Conservation (phyloP, 23 tunicate genomes). For the Ascidia mentula region DNA sequence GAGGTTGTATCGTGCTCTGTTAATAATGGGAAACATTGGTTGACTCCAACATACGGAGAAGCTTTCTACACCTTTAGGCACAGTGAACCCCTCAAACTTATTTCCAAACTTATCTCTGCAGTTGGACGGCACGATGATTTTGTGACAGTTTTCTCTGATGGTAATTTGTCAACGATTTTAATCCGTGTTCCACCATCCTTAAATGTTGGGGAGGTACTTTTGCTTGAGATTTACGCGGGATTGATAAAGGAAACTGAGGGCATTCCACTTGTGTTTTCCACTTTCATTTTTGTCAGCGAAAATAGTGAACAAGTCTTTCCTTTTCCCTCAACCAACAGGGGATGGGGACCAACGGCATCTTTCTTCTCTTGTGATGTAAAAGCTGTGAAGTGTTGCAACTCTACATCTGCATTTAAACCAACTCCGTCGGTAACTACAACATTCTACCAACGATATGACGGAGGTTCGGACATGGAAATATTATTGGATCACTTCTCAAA, state of each 20-base stretch:
- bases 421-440: not conserved
- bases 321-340: not conserved
- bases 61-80: not conserved
- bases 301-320: too few relatives aligned
- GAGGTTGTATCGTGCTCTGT: not conserved
- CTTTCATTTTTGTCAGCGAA: not conserved
- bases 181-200: not conserved
- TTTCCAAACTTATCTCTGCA: not conserved
- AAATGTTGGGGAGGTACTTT: not conserved
- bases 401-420: not conserved
- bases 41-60: too few relatives aligned
- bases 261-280: not conserved
- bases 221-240: not conserved
- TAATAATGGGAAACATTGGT: not conserved
- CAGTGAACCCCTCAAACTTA: not conserved
- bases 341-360: not conserved
- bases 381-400: not conserved
- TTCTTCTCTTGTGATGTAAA: not conserved
- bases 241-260: not conserved
- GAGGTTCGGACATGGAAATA: not conserved
- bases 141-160: not conserved
- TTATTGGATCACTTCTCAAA: not conserved
- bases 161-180: not conserved
- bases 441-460: not conserved
- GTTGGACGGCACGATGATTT: not conserved